Evolutionary conservation across 1,140 invertebrate genomes (phyloP), one percentile per base, ranked within the genome.

Genomic region (Idris sp.): DNA sequence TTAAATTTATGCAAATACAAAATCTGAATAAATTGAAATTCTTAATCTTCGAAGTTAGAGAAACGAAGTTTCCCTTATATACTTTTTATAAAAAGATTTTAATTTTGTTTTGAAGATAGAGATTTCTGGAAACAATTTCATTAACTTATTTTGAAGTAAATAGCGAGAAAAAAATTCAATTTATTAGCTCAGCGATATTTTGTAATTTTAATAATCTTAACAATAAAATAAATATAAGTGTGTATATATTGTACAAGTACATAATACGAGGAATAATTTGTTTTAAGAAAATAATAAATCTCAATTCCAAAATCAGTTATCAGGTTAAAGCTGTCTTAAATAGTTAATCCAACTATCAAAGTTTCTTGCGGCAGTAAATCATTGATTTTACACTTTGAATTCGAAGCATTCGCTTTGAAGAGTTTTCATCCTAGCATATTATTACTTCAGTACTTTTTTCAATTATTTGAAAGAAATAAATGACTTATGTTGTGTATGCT

Each of bases 21-120:
- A 65, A 65, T 65, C 35, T 54, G 48, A 65, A 53, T 65, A 65
- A 65, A 65, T 44, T 30, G 48, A 44, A 53, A 53, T 46, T 46
- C 40, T 18, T 31, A 65, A 65, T 54, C 38, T 65, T 38, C 9
- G 4, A 40, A 51, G 46, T 65, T 64, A 4, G 2, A 22, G 10
- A 9, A 61, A 44, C n/a, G n/a, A 15, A 36, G 43, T 31, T 46
- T 38, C 25, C 16, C n/a, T n/a, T n/a, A n/a, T n/a, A n/a, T 14
- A n/a, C 19, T 36, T 36, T 46, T 59, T 19, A 9, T 44, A 18
- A 22, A 46, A 44, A 58, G 44, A 38, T 26, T 54, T 40, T 54
- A 40, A 54, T 54, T 41, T 18, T 41, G 13, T 53, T 54, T 33
- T 16, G 2, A 44, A 4, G 14, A 16, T 44, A 4, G 9, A n/a